Evolutionary conservation across 2,888 invertebrate species (phyloP).

Genomic region (Drosophila antonietae): DNA sequence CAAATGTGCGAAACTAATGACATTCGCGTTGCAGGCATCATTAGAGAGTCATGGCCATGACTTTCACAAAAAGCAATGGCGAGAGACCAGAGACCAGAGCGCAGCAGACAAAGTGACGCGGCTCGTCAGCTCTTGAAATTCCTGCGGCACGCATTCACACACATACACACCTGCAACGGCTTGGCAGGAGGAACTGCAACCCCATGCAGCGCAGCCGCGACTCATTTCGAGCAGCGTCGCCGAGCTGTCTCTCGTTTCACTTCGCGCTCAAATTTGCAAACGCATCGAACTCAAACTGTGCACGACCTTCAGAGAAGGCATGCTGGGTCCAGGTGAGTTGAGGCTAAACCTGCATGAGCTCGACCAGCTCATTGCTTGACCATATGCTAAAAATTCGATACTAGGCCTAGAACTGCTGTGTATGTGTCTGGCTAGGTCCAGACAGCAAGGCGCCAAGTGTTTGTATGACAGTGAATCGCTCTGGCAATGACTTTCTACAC

Average conservation of each 20-base stretch:
- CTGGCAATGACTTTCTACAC: neutral
- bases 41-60: slow-evolving; percentile 71
- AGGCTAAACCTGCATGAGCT: slow-evolving; percentile 2
- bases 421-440: slow-evolving; percentile 20
- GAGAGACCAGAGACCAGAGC: neutral
- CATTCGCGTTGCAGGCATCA: slow-evolving; percentile 70
- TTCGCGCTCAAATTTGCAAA: slow-evolving; percentile 36
- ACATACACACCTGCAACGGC: slow-evolving; percentile 32
- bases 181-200: slow-evolving; percentile 35
- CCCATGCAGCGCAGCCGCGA: slow-evolving; percentile 42
- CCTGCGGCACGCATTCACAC: slow-evolving; percentile 32
- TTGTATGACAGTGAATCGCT: neutral
- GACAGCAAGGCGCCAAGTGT: slow-evolving; percentile 61
- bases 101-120: slow-evolving; percentile 74
- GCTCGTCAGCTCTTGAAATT: slow-evolving; percentile 42
- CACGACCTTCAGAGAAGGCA: slow-evolving; percentile 39
- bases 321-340: slow-evolving; percentile 21
- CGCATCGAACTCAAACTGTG: slow-evolving; percentile 46
- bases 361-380: neutral
- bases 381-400: slow-evolving; percentile 18
- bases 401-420: neutral
- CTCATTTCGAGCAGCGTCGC: slow-evolving; percentile 12
- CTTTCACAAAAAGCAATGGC: slow-evolving; percentile 57
- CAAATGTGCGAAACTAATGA: slow-evolving; percentile 78
- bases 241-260: slow-evolving; percentile 5